Base-by-base conservation (phyloP, 2,797 vertebrate species). In the Hydrolagus colliei region DNA sequence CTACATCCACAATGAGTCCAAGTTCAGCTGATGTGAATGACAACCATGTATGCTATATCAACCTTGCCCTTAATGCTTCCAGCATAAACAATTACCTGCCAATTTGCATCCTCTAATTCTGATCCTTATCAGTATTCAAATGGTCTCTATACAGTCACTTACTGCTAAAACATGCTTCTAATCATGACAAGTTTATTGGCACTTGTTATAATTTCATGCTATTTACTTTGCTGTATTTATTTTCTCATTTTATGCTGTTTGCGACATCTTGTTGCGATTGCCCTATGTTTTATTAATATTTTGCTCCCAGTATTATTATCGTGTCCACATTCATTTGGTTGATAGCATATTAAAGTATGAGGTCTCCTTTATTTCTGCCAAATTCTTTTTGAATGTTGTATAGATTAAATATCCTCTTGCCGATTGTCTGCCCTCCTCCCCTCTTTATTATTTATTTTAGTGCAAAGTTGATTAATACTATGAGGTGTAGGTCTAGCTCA, bases 271-370 rank as follows among this genome's bases (percentile, higher is more conserved):
- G 71, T 68, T 84, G 63, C 41, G 18, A n/a, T 18, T 84, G 13
- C 32, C 12, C 12, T 65, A 84, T 84, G 79, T 84, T 84, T 84
- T 84, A 84, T 84, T 84, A 71, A 84, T 84, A 35, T 1, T 41
- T 84, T 71, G 16, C 79, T 84, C 13, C 67, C 65, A 2, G 27
- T 84, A 18, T 84, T 84, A 68, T 68, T 68, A 84, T 71, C 65
- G 68, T 18, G 32, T 71, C 65, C 65, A 68, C 11, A 11, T 6
- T 52, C 41, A 52, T 52, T 6, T 52, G 1, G 41, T 52, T 52
- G 41, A 52, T 52, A 52, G 41, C 41, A 52, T 52, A 52, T 52
- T 52, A 52, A 3, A 52, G 3, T 52, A 52, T 6, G 41, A 52
- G 41, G 41, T 52, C 41, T 52, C 41, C 41, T 52, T 6, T 52